These are phyloP conservation scores for Felis chaus DNA, from an alignment of 2,113 vertebrate genomes.

Conservation along the genomic window DNA sequence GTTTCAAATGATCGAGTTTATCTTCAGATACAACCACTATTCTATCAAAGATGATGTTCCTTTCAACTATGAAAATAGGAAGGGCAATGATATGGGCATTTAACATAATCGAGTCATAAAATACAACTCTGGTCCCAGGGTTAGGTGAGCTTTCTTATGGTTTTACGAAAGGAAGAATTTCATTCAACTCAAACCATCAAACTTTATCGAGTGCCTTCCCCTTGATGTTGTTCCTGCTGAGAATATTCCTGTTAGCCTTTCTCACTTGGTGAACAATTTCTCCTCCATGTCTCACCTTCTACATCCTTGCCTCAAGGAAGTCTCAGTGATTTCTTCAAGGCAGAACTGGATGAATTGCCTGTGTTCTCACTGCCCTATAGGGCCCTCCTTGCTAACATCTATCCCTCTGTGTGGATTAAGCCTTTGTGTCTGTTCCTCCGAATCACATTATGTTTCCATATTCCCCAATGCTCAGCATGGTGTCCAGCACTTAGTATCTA, in stretches of 20 bases:
- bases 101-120: neutral
- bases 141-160: neutral
- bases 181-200: neutral
- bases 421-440: neutral
- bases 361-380: neutral
- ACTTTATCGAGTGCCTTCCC: neutral
- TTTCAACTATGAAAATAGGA: neutral
- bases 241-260: neutral
- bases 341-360: neutral
- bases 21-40: neutral
- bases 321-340: neutral
- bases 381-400: neutral
- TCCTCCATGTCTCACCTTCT: neutral
- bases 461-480: neutral
- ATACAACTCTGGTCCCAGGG: neutral
- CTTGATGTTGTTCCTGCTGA: neutral
- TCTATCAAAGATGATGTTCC: neutral
- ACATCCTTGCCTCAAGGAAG: neutral
- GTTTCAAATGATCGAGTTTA: neutral
- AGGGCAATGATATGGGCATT: neutral
- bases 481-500: neutral
- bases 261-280: neutral
- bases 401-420: neutral
- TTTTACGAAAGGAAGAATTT: neutral
- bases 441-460: neutral